Evolutionary conservation across 2,113 vertebrate species (phyloP).

Genomic region (Chaetops frenatus): DNA sequence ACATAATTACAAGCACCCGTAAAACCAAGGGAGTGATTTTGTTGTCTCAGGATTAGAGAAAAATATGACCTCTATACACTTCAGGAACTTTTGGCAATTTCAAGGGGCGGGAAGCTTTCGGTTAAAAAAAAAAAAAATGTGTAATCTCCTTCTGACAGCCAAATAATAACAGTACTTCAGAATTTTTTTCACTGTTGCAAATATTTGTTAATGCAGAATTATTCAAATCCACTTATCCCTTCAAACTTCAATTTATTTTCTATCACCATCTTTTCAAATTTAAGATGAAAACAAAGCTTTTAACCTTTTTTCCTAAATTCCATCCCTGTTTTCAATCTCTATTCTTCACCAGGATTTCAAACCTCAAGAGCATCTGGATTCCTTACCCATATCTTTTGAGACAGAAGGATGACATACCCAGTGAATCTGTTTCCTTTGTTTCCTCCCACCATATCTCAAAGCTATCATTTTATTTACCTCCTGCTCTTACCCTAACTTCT

Average conservation of each 20-base stretch:
- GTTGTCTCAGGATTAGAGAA: not conserved
- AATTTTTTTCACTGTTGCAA: not conserved
- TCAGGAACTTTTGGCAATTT: not conserved
- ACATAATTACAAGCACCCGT: not conserved
- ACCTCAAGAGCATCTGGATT: not conserved
- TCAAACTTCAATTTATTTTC: not conserved
- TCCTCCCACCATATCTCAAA: not conserved
- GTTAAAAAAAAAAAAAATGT: not conserved
- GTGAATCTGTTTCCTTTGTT: not conserved
- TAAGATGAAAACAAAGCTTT: not conserved
- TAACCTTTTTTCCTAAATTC: not conserved
- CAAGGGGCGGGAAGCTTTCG: fast-evolving
- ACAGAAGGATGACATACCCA: not conserved
- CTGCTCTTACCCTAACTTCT: not conserved
- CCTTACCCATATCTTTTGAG: not conserved
- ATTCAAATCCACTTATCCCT: not conserved
- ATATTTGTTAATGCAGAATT: not conserved
- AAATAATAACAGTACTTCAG: not conserved
- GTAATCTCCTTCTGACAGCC: not conserved
- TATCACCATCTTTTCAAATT: not conserved
- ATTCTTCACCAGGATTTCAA: not conserved
- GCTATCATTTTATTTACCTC: not conserved
- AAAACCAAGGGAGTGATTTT: not conserved
- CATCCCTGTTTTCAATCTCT: not conserved
- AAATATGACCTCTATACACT: not conserved